Conservation (phyloP, 2,888 invertebrate genomes). For the Acanthosepion pharaonis region DNA sequence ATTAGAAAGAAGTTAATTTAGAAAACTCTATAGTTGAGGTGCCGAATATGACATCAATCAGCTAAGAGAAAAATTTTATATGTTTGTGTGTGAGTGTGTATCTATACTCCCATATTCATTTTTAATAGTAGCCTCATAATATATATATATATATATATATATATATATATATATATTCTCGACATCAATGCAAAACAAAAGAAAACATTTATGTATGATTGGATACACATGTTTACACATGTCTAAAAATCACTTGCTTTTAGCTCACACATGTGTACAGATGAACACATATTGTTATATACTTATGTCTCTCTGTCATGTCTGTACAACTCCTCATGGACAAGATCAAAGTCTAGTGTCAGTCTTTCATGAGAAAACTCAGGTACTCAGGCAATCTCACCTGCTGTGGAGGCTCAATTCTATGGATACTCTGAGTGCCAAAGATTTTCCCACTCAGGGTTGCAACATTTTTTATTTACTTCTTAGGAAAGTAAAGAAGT, state of each 20-base stretch:
- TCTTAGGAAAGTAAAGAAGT: not conserved
- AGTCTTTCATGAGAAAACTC: not conserved
- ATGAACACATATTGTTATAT: not conserved
- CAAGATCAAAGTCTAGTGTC: conserved; percentile 33
- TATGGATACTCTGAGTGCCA: not conserved
- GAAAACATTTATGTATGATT: not conserved
- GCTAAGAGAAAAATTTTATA: not conserved
- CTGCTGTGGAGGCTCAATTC: not conserved
- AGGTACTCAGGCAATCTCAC: not conserved
- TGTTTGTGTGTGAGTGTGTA: not conserved
- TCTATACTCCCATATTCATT: not conserved
- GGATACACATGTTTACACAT: not conserved
- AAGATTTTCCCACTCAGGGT: not conserved
- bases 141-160: no score
- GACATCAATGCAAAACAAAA: not conserved
- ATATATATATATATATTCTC: not conserved
- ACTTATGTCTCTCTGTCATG: not conserved
- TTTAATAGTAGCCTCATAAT: not conserved
- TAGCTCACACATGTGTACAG: not conserved
- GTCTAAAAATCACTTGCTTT: not conserved
- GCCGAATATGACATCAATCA: no score
- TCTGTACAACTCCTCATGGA: not conserved
- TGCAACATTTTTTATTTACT: not conserved
- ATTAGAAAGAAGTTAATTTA: no score
- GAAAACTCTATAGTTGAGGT: not conserved